phyloP scores from a whole-genome alignment of 1,140 invertebrate genomes.

The Calephelis virginiensis region DNA sequence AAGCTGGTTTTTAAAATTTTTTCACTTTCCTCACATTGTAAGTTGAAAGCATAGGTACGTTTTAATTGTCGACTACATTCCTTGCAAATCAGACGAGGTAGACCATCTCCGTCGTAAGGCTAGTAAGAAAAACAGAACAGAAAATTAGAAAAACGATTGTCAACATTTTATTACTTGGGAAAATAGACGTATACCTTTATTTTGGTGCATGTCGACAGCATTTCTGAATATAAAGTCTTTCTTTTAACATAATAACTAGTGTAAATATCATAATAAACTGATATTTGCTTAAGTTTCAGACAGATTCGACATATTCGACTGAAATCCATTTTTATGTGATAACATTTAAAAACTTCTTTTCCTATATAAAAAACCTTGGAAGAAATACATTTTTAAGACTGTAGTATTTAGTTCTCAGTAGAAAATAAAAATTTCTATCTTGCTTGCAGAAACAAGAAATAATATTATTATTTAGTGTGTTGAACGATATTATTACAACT shows the following conservation, averaged over 20 bases:
- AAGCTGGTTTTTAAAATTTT: conserved; percentile 43
- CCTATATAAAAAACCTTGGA: too few relatives aligned
- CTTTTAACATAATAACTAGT: conserved; percentile 55
- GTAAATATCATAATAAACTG: conserved; percentile 56
- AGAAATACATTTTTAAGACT: too few relatives aligned
- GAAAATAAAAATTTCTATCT: too few relatives aligned
- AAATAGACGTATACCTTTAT: conserved; percentile 41
- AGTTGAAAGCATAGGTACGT: conserved; percentile 51
- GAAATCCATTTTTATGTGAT: conserved; percentile 46
- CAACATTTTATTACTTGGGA: not conserved
- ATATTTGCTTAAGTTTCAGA: conserved; percentile 36
- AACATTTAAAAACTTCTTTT: too few relatives aligned
- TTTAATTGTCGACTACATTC: conserved; percentile 58
- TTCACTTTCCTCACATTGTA: conserved; percentile 58
- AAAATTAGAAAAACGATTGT: not conserved
- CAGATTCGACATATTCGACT: conserved; percentile 59
- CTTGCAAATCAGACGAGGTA: conserved; percentile 62
- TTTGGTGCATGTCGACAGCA: conserved; percentile 58
- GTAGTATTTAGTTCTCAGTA: too few relatives aligned
- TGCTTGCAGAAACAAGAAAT: too few relatives aligned
- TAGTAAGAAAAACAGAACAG: conserved; percentile 24
- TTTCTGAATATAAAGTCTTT: conserved; percentile 54
- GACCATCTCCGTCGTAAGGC: conserved; percentile 53
- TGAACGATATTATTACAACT: too few relatives aligned
- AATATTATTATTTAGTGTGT: too few relatives aligned